These are phyloP conservation scores for Pyrocephalus nanus DNA, from an alignment of 2,797 vertebrate species.

Conservation along the genomic window DNA sequence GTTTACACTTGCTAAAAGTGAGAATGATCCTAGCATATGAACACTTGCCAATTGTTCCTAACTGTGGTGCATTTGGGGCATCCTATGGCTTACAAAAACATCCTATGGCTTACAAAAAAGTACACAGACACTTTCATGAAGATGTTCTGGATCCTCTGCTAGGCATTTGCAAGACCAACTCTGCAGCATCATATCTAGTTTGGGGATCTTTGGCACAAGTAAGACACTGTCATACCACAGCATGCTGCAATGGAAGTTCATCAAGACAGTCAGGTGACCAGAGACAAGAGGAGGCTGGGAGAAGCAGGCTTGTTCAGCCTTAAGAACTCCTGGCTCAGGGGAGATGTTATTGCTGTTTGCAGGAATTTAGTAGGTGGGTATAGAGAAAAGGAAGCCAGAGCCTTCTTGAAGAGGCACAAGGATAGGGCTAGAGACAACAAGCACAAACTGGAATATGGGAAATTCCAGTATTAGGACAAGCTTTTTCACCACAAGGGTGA, in stretches of 20 bases:
- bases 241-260: neutral
- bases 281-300: neutral
- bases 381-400: neutral
- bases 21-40: neutral
- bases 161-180: neutral
- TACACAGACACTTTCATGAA: neutral
- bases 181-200: neutral
- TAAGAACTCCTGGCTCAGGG: neutral
- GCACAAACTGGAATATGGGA: neutral
- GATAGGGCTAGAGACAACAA: neutral
- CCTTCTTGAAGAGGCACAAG: neutral
- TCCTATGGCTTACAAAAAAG: neutral
- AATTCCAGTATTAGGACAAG: slow-evolving; percentile 19
- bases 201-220: neutral
- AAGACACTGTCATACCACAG: neutral
- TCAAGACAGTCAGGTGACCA: neutral
- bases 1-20: neutral
- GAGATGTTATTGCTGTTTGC: neutral
- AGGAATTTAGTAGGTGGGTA: neutral
- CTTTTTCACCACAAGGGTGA: neutral
- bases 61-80: neutral
- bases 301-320: neutral
- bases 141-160: neutral
- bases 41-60: neutral
- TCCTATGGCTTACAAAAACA: neutral